A percentile compares a stretch with the other conserved stretches of the same genome.
These are phyloP conservation scores for Drosophila bocki DNA, from an alignment of 1,140 invertebrate species.

Conservation along the genomic window DNA sequence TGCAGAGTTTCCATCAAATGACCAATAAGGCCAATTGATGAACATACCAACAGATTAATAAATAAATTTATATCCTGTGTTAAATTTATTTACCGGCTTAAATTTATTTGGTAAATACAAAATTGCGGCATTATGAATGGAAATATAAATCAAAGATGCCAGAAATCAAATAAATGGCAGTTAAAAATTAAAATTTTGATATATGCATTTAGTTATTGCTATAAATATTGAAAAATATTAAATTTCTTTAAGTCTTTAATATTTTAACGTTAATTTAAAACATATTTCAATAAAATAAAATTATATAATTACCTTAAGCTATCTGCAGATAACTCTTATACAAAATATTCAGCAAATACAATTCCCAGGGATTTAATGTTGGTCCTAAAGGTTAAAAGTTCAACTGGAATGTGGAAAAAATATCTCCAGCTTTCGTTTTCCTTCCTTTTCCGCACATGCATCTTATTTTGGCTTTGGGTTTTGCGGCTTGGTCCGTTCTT, in stretches of 20 bases:
- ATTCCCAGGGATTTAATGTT: not conserved
- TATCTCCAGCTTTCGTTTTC: not conserved
- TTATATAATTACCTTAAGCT: too few species aligned
- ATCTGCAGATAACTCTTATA: not conserved
- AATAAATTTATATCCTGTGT: not conserved
- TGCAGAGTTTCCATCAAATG: not conserved
- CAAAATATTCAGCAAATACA: not conserved
- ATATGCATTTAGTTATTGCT: too few species aligned
- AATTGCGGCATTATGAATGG: not conserved
- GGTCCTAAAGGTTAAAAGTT: slow-evolving; percentile 16
- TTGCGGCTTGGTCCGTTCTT: slow-evolving; percentile 38
- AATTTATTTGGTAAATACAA: not conserved
- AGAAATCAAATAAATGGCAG: not conserved
- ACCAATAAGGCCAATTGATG: not conserved
- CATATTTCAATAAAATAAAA: too few species aligned
- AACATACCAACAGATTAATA: not conserved
- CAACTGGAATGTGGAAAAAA: not conserved
- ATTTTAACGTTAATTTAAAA: too few species aligned
- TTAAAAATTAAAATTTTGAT: not conserved
- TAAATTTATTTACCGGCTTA: too few species aligned
- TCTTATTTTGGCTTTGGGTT: slow-evolving; percentile 16
- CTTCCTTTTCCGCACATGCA: not conserved
- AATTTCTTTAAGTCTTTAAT: too few species aligned
- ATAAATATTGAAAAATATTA: too few species aligned
- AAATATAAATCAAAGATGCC: not conserved